These are phyloP conservation scores for Lordiphosa collinella DNA, from an alignment of 1,140 invertebrate genomes.

Conservation along the genomic window DNA sequence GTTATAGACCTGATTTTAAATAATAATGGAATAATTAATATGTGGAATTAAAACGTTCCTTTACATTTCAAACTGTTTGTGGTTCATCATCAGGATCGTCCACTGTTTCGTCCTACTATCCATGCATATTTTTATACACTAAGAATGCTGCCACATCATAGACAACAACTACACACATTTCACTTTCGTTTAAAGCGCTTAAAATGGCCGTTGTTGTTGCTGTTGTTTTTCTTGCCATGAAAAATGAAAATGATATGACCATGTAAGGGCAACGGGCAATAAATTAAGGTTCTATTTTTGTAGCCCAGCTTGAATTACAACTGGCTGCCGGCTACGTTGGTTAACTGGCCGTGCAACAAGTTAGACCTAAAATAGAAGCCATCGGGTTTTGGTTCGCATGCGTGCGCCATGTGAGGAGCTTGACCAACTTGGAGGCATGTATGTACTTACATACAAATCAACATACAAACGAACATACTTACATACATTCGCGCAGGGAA, in stretches of 20 bases:
- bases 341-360: slow-evolving; percentile 52
- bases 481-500: slow-evolving; percentile 13
- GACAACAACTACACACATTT: slow-evolving; percentile 24
- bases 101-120: background rate
- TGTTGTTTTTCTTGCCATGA: slow-evolving; percentile 29
- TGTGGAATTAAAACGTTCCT: no score
- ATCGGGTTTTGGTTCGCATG: slow-evolving; percentile 19
- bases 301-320: slow-evolving; percentile 70
- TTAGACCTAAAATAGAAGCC: slow-evolving; percentile 74
- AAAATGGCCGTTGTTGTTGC: slow-evolving; percentile 13
- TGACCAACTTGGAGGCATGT: slow-evolving; percentile 44
- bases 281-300: slow-evolving; percentile 77
- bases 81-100: background rate
- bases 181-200: slow-evolving; percentile 48
- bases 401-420: slow-evolving; percentile 20
- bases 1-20: no score
- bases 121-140: background rate
- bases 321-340: slow-evolving; percentile 7
- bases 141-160: slow-evolving; percentile 6
- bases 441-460: slow-evolving; percentile 4
- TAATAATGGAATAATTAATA: no score
- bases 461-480: background rate
- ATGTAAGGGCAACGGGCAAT: slow-evolving; percentile 58
- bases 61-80: no score
- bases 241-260: slow-evolving; percentile 74